Percentiles rank a stretch among this genome's conserved stretches.
Evolutionary conservation across 2,888 invertebrate species (phyloP).

Genomic region (Tholera decimalis): DNA sequence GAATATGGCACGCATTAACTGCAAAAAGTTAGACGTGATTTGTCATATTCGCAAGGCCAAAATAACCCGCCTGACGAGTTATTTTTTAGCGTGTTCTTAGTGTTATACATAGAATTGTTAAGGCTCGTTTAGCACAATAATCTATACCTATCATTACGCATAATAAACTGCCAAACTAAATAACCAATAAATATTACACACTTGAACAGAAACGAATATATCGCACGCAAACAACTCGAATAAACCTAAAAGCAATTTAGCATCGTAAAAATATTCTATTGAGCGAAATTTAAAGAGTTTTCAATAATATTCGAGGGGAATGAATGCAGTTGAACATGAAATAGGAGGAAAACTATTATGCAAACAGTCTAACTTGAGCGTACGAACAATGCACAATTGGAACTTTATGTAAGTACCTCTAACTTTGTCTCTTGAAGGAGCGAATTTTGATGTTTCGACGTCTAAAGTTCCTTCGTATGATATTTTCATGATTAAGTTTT

Average conservation of each 20-base stretch:
- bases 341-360: constrained; percentile 87
- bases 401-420: constrained; percentile 79
- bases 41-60: constrained; percentile 49
- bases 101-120: constrained; percentile 22
- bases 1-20: constrained; percentile 16
- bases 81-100: constrained; percentile 39
- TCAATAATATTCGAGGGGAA: constrained; percentile 76
- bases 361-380: constrained; percentile 79
- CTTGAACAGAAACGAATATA: constrained; percentile 51
- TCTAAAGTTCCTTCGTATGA: constrained; percentile 52
- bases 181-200: constrained; percentile 42
- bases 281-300: constrained; percentile 73
- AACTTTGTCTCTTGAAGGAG: constrained; percentile 66
- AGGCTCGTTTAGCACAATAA: constrained; percentile 7
- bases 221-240: constrained; percentile 50
- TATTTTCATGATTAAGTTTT: constrained; percentile 40
- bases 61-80: constrained; percentile 20
- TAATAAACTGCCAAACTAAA: constrained; percentile 35
- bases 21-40: constrained; percentile 40
- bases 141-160: constrained; percentile 22
- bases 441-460: constrained; percentile 69
- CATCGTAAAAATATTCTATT: constrained; percentile 74
- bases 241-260: constrained; percentile 55
- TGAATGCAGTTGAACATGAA: constrained; percentile 78
- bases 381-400: constrained; percentile 77